Percentiles rank a stretch among this genome's conserved stretches.
phyloP scores from a whole-genome alignment of 2,888 invertebrate genomes.

The Napeogenes sylphis region DNA sequence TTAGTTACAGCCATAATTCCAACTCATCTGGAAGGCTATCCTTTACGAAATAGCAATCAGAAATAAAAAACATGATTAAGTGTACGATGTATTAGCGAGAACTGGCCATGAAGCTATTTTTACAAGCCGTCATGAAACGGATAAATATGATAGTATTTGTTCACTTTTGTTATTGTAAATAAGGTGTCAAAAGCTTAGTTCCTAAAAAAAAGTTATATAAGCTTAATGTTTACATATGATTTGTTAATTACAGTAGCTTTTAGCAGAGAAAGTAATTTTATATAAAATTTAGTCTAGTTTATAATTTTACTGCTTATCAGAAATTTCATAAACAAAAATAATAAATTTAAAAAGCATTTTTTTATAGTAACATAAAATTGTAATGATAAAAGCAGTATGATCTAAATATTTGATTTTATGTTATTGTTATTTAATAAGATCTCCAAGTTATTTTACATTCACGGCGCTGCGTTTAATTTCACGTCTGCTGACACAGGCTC shows the following conservation, averaged over 20 bases:
- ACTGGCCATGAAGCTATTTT: constrained; percentile 12
- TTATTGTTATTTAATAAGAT: constrained; percentile 12
- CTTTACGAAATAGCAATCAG: constrained; percentile 68
- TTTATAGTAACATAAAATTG: too few relatives aligned
- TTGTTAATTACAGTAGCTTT: too few relatives aligned
- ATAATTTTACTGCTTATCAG: too few relatives aligned
- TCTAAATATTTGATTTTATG: constrained; percentile 8
- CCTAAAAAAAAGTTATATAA: too few relatives aligned
- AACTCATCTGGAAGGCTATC: constrained; percentile 60
- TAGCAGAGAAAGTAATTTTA: too few relatives aligned
- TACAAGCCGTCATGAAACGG: background rate
- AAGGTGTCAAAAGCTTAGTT: too few relatives aligned
- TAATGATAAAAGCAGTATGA: too few relatives aligned
- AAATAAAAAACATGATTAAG: constrained; percentile 56
- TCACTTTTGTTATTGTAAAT: background rate
- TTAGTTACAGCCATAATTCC: constrained; percentile 57
- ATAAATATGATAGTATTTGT: constrained; percentile 1
- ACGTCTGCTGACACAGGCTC: constrained; percentile 63
- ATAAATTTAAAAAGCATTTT: too few relatives aligned
- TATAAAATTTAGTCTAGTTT: too few relatives aligned
- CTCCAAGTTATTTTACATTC: constrained; percentile 11
- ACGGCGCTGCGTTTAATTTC: constrained; percentile 69
- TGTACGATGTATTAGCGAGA: constrained; percentile 53
- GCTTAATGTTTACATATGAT: too few relatives aligned
- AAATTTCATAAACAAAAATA: too few relatives aligned